phyloP scores from a whole-genome alignment of 2,113 vertebrate genomes.

The Bos indicus region DNA sequence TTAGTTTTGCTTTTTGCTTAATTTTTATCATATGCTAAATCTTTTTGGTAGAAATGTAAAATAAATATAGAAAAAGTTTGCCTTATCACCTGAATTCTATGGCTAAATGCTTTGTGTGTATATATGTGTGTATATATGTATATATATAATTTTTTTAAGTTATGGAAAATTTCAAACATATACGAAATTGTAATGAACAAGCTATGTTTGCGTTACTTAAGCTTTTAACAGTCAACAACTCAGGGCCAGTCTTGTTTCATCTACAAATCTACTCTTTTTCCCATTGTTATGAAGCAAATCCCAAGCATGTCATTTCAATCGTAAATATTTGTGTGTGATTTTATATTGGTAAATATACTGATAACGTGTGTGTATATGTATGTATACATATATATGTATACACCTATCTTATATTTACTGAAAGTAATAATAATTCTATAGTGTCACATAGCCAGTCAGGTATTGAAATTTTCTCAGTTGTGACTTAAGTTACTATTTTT shows the following conservation, averaged over 20 bases:
- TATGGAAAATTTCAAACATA: slow-evolving; percentile 4
- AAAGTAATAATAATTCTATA: background rate
- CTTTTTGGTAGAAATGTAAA: background rate
- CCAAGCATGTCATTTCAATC: background rate
- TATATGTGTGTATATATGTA: background rate
- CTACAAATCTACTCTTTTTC: background rate
- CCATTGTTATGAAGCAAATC: background rate
- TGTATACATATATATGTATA: background rate
- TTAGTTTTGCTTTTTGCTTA: background rate
- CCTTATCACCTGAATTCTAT: background rate
- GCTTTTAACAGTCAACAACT: background rate
- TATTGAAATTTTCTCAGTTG: background rate
- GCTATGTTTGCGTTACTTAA: background rate
- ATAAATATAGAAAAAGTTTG: background rate
- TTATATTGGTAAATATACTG: background rate
- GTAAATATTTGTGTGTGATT: background rate
- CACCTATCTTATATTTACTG: background rate
- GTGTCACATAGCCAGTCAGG: background rate
- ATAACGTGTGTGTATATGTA: background rate
- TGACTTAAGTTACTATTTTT: background rate
- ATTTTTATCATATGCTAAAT: background rate
- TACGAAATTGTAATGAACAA: background rate
- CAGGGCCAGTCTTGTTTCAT: background rate
- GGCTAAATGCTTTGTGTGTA: background rate
- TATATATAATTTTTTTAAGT: background rate